phyloP scores from a whole-genome alignment of 2,113 vertebrate genomes.

The Morphnarchus princeps region DNA sequence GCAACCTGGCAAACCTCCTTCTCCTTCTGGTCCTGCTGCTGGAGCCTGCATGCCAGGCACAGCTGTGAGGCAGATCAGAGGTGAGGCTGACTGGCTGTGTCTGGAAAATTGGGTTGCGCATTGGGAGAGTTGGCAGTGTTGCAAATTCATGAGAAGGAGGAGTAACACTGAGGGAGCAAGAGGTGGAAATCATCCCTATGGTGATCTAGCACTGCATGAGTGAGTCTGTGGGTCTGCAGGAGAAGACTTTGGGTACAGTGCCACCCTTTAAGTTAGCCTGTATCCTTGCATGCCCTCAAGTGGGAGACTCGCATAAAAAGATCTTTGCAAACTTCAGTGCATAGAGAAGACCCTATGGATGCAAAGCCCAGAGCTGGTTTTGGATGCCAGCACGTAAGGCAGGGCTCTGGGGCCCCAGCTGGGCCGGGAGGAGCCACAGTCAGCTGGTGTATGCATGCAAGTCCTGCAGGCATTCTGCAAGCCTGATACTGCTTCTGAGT shows the following conservation, averaged over 20 bases:
- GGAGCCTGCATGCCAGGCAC: background rate
- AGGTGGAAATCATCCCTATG: background rate
- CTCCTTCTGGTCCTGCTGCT: background rate
- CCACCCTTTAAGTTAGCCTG: background rate
- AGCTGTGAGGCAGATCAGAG: background rate
- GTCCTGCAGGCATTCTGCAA: background rate
- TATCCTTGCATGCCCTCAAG: background rate
- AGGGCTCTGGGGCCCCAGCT: background rate
- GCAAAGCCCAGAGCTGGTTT: background rate
- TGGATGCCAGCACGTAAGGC: background rate
- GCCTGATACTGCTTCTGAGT: slow-evolving; percentile 1
- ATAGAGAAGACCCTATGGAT: background rate
- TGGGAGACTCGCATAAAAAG: background rate
- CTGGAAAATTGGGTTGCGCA: background rate
- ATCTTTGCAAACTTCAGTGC: background rate
- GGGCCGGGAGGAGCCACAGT: background rate
- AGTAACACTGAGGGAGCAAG: background rate
- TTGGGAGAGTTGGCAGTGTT: background rate
- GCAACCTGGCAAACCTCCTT: background rate
- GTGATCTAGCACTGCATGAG: background rate
- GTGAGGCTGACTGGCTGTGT: background rate
- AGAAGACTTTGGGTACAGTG: background rate
- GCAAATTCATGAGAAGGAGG: background rate
- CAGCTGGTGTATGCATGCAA: background rate
- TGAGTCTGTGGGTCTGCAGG: background rate